A percentile compares a stretch with the other conserved stretches of the same genome.
phyloP scores from a whole-genome alignment of 2,888 invertebrate genomes.

The Acleris sparsana region DNA sequence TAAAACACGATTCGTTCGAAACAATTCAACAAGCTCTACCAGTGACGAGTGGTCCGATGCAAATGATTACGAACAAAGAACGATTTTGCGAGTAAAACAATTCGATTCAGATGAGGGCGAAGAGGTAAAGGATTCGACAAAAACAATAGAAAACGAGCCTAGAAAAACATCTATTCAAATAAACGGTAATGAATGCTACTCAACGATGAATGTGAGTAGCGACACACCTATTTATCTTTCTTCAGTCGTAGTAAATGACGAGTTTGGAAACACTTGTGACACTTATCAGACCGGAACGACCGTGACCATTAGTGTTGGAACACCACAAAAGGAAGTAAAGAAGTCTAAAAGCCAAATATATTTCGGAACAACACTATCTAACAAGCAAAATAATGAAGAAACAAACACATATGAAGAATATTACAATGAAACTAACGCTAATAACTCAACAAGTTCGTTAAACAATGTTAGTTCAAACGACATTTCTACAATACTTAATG shows the following conservation, averaged over 20 bases:
- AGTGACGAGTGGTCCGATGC: conserved; percentile 81
- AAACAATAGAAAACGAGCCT: conserved; percentile 66
- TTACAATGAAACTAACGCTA: conserved; percentile 56
- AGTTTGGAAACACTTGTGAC: conserved; percentile 68
- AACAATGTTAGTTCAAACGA: conserved; percentile 55
- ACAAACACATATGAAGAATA: conserved; percentile 75
- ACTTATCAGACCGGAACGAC: conserved; percentile 83
- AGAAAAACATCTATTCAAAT: conserved; percentile 89
- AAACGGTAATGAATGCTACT: conserved; percentile 89
- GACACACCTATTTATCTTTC: conserved; percentile 88
- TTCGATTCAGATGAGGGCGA: conserved; percentile 79
- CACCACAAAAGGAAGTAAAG: conserved; percentile 71
- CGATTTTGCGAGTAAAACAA: conserved; percentile 71
- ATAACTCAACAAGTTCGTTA: conserved; percentile 42
- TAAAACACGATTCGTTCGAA: conserved; percentile 76
- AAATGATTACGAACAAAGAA: conserved; percentile 77
- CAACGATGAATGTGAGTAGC: conserved; percentile 88
- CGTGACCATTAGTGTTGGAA: conserved; percentile 85
- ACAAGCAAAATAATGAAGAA: conserved; percentile 54
- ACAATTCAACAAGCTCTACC: conserved; percentile 75
- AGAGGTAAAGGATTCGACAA: conserved; percentile 54
- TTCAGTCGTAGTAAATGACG: conserved; percentile 88
- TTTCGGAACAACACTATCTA: conserved; percentile 70
- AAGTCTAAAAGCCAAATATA: conserved; percentile 81
- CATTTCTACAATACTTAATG: conserved; percentile 83